phyloP scores from a whole-genome alignment of 2,888 invertebrate species.

The Scaptomyza tumidula region DNA sequence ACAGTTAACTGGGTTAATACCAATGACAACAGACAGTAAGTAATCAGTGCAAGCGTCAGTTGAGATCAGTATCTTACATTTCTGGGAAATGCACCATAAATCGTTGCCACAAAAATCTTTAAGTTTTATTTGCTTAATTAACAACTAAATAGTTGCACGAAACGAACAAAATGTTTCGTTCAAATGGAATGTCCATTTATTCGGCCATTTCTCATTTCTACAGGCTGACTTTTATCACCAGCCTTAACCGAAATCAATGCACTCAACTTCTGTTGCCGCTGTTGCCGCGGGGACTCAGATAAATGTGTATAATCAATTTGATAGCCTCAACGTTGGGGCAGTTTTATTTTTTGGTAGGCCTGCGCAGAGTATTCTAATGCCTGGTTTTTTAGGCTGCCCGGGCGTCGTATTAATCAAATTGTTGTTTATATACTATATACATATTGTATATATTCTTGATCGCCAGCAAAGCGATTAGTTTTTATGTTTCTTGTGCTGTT shows the following conservation, averaged over 20 bases:
- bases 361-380: slow-evolving; percentile 58
- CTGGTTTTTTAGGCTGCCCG: slow-evolving; percentile 17
- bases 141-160: slow-evolving; percentile 74
- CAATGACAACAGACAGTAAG: slow-evolving; percentile 17
- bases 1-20: slow-evolving; percentile 69
- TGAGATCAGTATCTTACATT: slow-evolving; percentile 23
- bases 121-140: slow-evolving; percentile 74
- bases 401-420: slow-evolving; percentile 71
- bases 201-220: slow-evolving; percentile 57
- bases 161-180: slow-evolving; percentile 1
- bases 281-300: slow-evolving; percentile 50
- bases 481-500: slow-evolving; percentile 62
- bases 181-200: slow-evolving; percentile 44
- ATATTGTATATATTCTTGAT: slow-evolving; percentile 42
- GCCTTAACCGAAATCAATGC: slow-evolving; percentile 74
- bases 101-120: slow-evolving; percentile 54
- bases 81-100: slow-evolving; percentile 62
- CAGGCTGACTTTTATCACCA: slow-evolving; percentile 67
- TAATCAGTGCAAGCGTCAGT: slow-evolving; percentile 21
- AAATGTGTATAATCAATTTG: slow-evolving; percentile 81
- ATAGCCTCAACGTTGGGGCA: slow-evolving; percentile 54
- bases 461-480: slow-evolving; percentile 64
- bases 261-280: slow-evolving; percentile 35
- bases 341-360: slow-evolving; percentile 11
- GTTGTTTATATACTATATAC: slow-evolving; percentile 50